Conservation (phyloP, 2,113 vertebrate species). For the Phainopepla nitens region DNA sequence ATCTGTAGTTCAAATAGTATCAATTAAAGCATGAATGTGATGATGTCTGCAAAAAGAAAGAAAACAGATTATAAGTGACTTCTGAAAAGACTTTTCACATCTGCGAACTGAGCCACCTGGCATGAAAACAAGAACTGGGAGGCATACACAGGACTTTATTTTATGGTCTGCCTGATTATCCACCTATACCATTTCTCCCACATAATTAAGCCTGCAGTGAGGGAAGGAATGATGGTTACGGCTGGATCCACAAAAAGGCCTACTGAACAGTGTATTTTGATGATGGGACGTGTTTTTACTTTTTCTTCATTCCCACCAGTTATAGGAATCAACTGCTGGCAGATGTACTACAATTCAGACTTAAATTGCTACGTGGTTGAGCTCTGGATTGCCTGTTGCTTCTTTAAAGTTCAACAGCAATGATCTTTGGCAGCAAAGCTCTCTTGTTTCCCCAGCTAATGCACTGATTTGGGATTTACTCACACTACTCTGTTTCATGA, state of each 20-base stretch:
- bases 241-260: not conserved
- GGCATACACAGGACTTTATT: not conserved
- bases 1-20: not conserved
- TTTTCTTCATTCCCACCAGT: not conserved
- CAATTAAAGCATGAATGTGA: not conserved
- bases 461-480: not conserved
- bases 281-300: not conserved
- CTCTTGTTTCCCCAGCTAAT: not conserved
- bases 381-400: not conserved
- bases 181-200: not conserved
- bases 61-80: not conserved
- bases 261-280: not conserved
- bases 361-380: not conserved
- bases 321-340: not conserved
- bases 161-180: slow-evolving; percentile 32
- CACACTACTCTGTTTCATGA: not conserved
- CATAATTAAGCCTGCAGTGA: not conserved
- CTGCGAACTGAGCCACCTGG: not conserved
- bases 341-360: not conserved
- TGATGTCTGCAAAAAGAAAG: not conserved
- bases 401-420: not conserved
- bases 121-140: not conserved
- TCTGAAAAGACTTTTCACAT: not conserved
- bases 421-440: not conserved
- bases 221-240: not conserved